phyloP scores from a whole-genome alignment of 1,140 invertebrate species.

The Drosophila paulistorum region DNA sequence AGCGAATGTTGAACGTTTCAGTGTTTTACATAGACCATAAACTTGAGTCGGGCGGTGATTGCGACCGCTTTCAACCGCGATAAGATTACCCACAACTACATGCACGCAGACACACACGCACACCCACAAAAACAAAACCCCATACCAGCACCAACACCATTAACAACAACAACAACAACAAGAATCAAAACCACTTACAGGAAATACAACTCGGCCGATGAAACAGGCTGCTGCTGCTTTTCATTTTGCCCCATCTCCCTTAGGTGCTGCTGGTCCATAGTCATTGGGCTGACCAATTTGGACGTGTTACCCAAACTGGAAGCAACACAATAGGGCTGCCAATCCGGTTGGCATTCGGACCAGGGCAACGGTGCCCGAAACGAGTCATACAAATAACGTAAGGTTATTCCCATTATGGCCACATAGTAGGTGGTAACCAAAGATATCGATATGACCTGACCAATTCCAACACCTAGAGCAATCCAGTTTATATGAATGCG shows the following conservation, averaged over 20 bases:
- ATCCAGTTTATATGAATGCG: slow-evolving; percentile 48
- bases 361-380: slow-evolving; percentile 87
- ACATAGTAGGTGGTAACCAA: slow-evolving; percentile 90
- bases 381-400: slow-evolving; percentile 88
- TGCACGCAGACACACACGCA: too few species aligned
- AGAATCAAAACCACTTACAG: slow-evolving; percentile 72
- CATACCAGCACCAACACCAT: too few species aligned
- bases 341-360: slow-evolving; percentile 86
- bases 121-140: too few species aligned
- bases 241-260: neutral
- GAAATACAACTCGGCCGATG: slow-evolving; percentile 82
- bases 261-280: slow-evolving; percentile 20
- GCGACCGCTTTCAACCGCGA: too few species aligned
- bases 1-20: too few species aligned
- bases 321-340: slow-evolving; percentile 84
- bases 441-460: slow-evolving; percentile 88
- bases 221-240: slow-evolving; percentile 42
- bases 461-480: slow-evolving; percentile 88
- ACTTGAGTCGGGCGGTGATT: too few species aligned
- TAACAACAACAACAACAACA: slow-evolving; percentile 8
- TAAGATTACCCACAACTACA: too few species aligned
- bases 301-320: slow-evolving; percentile 59
- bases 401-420: slow-evolving; percentile 88
- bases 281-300: slow-evolving; percentile 29
- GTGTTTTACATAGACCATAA: too few species aligned